phyloP scores from a whole-genome alignment of 2,797 vertebrate species.

The Lepidocolaptes lacrymiger region DNA sequence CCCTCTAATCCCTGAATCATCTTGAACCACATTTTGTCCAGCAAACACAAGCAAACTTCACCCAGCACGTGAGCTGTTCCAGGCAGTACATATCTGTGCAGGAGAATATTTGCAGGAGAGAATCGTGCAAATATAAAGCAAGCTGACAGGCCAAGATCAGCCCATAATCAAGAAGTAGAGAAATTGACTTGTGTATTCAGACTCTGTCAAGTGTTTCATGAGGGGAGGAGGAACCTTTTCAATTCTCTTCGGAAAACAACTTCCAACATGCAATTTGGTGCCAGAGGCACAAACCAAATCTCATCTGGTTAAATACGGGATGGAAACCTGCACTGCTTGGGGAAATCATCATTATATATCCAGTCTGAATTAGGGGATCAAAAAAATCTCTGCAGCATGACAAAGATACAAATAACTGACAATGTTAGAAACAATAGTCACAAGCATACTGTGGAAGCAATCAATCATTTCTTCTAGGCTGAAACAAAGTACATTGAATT shows the following conservation, averaged over 20 bases:
- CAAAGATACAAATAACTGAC: not conserved
- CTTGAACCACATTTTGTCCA: not conserved
- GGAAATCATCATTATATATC: not conserved
- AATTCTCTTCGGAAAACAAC: not conserved
- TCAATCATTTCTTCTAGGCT: not conserved
- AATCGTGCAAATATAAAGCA: not conserved
- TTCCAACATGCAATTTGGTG: not conserved
- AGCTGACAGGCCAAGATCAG: not conserved
- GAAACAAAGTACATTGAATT: not conserved
- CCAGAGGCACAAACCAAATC: not conserved
- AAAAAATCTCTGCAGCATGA: not conserved
- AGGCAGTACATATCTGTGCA: rapidly evolving
- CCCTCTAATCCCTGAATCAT: not conserved
- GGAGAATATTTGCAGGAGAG: not conserved
- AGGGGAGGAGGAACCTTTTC: not conserved
- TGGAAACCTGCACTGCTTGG: not conserved
- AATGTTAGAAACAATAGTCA: not conserved
- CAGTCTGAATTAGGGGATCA: not conserved
- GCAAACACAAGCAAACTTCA: not conserved
- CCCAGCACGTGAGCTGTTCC: rapidly evolving
- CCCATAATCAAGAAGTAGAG: not conserved
- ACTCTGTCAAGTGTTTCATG: not conserved
- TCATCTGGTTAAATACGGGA: not conserved
- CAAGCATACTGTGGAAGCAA: not conserved
- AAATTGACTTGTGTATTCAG: not conserved